A percentile compares a stretch with the other conserved stretches of the same genome.
Evolutionary conservation across 2,113 vertebrate genomes (phyloP).

Genomic region (Catharus bicknelli): DNA sequence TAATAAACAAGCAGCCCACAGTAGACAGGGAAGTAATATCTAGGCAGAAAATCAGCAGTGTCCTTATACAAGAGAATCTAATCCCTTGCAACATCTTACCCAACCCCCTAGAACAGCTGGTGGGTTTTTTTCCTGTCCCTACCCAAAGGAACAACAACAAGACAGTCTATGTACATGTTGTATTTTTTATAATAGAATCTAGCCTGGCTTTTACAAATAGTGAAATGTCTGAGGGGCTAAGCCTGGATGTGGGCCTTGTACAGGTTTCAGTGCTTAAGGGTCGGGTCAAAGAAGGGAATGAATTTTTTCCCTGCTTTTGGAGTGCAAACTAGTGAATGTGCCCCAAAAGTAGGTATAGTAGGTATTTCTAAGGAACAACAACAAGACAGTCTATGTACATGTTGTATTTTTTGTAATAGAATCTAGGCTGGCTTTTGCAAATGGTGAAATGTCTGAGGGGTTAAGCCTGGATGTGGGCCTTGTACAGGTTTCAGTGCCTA

Average conservation of each 20-base stretch:
- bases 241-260: not conserved
- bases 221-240: not conserved
- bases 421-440: not conserved
- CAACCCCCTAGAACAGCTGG: not conserved
- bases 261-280: not conserved
- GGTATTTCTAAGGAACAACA: not conserved
- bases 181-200: not conserved
- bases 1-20: not conserved
- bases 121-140: not conserved
- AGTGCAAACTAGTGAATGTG: not conserved
- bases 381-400: not conserved
- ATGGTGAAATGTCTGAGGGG: not conserved
- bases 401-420: not conserved
- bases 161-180: not conserved
- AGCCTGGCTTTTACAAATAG: not conserved
- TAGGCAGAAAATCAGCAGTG: not conserved
- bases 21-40: not conserved
- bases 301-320: not conserved
- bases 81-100: not conserved
- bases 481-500: not conserved
- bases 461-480: not conserved
- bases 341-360: not conserved
- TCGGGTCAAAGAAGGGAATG: not conserved
- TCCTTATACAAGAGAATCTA: not conserved
- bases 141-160: not conserved